Evolutionary conservation across 2,797 vertebrate genomes (phyloP).

Genomic region (Clarias laeviceps): DNA sequence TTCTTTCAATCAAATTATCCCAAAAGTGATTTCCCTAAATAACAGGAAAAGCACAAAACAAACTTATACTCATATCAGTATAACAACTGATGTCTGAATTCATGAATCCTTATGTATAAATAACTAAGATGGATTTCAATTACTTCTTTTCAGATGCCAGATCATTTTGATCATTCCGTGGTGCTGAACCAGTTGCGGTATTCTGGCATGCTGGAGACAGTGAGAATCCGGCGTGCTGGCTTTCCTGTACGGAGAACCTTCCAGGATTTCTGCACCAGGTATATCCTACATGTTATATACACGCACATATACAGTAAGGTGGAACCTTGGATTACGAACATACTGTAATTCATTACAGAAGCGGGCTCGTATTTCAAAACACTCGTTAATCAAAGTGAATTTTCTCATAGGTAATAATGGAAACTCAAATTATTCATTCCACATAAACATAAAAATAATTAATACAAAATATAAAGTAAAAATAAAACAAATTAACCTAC

Average conservation of each 20-base stretch:
- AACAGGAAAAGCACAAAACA: too few species aligned
- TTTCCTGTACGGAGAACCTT: slow-evolving; percentile 89
- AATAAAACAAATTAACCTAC: too few species aligned
- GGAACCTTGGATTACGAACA: too few species aligned
- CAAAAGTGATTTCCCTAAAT: neutral
- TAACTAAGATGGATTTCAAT: neutral
- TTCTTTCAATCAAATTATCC: neutral
- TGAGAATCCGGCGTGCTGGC: slow-evolving; percentile 89
- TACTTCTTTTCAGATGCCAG: slow-evolving; percentile 81
- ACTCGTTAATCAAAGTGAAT: too few species aligned
- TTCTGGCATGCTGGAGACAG: slow-evolving; percentile 96
- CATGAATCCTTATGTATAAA: neutral
- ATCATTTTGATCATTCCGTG: slow-evolving; percentile 91
- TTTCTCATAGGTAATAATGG: too few species aligned
- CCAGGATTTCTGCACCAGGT: slow-evolving; percentile 91
- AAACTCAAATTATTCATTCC: too few species aligned
- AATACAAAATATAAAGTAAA: too few species aligned
- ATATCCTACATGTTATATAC: slow-evolving; percentile 29
- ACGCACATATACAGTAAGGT: neutral
- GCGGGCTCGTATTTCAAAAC: too few species aligned
- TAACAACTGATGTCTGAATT: neutral
- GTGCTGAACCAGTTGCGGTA: slow-evolving; percentile 96
- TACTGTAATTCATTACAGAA: too few species aligned
- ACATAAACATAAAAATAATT: too few species aligned
- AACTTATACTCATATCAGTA: neutral